Conservation (phyloP, 2,113 vertebrate genomes). For the Etheostoma cragini region DNA sequence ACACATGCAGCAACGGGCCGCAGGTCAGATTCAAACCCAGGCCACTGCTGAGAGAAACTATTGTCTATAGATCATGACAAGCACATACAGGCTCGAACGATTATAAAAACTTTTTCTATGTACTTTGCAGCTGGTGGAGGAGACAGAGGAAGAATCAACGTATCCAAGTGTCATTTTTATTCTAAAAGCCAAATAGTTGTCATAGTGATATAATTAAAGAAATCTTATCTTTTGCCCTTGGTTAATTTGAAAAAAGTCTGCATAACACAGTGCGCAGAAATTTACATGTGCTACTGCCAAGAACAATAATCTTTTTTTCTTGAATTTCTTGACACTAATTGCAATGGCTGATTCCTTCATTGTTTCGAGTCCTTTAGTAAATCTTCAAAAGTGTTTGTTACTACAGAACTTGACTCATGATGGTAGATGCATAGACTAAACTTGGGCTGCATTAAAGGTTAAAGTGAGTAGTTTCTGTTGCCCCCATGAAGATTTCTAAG, state of each 20-base stretch:
- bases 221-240: constrained; percentile 41
- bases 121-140: not conserved
- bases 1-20: too few species aligned
- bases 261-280: constrained; percentile 21
- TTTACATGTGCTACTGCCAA: not conserved
- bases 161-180: not conserved
- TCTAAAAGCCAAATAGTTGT: constrained; percentile 27
- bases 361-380: constrained; percentile 35
- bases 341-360: not conserved
- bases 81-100: not conserved
- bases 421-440: not conserved
- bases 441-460: too few species aligned
- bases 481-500: too few species aligned
- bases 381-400: constrained; percentile 13
- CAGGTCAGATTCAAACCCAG: too few species aligned
- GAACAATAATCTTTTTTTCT: constrained; percentile 35
- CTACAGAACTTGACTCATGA: not conserved
- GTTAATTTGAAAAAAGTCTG: constrained; percentile 21
- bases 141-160: constrained; percentile 14
- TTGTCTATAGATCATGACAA: not conserved
- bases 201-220: constrained; percentile 20
- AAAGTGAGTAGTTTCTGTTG: too few species aligned
- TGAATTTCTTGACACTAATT: constrained; percentile 36
- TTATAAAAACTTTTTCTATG: not conserved
- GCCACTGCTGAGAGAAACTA: not conserved